Percentiles rank a stretch among this genome's conserved stretches.
Evolutionary conservation across 92 coral and sea anemone species (phyloP).

Genomic region (Paragorgia papillata): DNA sequence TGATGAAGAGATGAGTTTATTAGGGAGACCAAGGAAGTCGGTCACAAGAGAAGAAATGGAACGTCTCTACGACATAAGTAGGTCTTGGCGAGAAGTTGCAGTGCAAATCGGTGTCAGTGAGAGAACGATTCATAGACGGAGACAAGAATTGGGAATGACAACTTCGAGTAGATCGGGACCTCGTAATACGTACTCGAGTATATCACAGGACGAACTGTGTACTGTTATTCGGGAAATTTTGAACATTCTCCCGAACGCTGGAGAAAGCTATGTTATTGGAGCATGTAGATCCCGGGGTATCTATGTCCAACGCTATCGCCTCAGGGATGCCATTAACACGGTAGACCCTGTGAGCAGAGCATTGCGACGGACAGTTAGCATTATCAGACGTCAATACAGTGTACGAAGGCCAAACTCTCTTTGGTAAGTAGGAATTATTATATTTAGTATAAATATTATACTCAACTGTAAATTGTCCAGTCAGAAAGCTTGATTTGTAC

Average conservation of each 20-base stretch:
- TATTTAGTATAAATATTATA: too few species aligned
- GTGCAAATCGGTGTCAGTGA: constrained; percentile 11
- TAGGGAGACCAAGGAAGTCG: constrained; percentile 12
- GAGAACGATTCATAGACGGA: constrained; percentile 3
- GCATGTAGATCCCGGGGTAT: too few species aligned
- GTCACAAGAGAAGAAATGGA: too few species aligned
- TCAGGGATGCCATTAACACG: constrained; percentile 58
- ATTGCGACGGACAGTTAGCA: constrained; percentile 49
- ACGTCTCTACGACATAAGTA: constrained; percentile 1
- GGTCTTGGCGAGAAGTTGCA: constrained; percentile 27
- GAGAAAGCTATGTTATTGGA: too few species aligned
- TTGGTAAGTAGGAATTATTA: constrained; percentile 41
- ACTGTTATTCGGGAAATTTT: background rate
- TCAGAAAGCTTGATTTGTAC: too few species aligned
- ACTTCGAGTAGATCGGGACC: constrained; percentile 17
- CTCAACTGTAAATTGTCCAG: too few species aligned
- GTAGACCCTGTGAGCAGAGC: constrained; percentile 76
- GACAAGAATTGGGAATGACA: constrained; percentile 15
- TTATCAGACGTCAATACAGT: constrained; percentile 60
- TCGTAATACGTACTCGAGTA: constrained; percentile 7
- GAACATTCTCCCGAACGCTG: too few species aligned
- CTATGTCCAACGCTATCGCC: constrained; percentile 63
- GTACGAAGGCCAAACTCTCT: constrained; percentile 68
- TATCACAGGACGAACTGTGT: constrained; percentile 17
- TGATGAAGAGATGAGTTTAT: background rate